Evolutionary conservation across 2,113 vertebrate genomes (phyloP), one percentile per base, ranked within the genome.

Genomic region (Cygnus atratus): DNA sequence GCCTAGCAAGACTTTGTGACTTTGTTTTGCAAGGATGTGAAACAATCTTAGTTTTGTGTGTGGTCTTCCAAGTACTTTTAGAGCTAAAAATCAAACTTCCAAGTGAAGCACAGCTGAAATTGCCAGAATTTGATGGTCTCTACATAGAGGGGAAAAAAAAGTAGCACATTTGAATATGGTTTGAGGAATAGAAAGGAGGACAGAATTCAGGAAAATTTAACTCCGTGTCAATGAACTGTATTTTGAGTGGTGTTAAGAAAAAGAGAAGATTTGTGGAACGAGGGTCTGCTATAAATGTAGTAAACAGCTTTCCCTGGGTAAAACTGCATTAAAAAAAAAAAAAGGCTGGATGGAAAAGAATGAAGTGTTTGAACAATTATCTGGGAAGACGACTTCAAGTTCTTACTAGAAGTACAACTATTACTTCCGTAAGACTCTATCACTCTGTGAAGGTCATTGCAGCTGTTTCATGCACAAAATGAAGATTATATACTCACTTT

Each of bases 341-440:
- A 89, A 75, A 59, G 11, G 8, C 16, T 1, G 2, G 16, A 75
- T 44, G 11, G 44, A 81, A 82, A 83, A 29, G 33, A 82, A 92
- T 43, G 35, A 9, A 35, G 50, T 5, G 33, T 62, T 84, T 35
- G 21, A 94, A 57, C 25, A 63, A 65, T 3, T 3, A 44, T 28
- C 26, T 0, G 0, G 26, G 39, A 3, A 65, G 62, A 26, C 11
- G 84, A 54, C 22, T 84, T 37, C 22, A 16, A 29, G 25, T 35
- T 76, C 31, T 43, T 41, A 73, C 16, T 3, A 21, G 13, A 75
- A 83, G 9, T 59, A 67, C 54, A 82, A 13, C 46, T 76, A 13
- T 9, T 58, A 25, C 15, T 85, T 77, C 55, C 28, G 20, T 37
- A 37, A 22, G 19, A 82, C 63, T 25, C 72, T 0, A 1, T 19